Evolutionary conservation across 2,797 vertebrate genomes (phyloP).

Genomic region (Salmo trutta): DNA sequence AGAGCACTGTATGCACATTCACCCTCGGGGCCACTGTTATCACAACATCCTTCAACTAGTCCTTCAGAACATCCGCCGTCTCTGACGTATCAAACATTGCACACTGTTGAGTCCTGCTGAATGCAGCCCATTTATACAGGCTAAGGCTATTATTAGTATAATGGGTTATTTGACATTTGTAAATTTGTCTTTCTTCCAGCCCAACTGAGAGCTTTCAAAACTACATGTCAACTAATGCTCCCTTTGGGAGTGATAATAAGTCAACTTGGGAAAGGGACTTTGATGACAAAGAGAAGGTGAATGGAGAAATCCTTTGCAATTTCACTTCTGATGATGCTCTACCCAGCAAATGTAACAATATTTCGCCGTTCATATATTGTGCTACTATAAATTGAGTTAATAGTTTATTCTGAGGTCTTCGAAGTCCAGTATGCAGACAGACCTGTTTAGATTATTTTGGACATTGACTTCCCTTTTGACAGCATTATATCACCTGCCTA

Average conservation of each 20-base stretch:
- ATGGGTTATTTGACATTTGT: not conserved
- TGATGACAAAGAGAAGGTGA: constrained; percentile 66
- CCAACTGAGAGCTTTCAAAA: constrained; percentile 57
- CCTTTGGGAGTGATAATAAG: constrained; percentile 69
- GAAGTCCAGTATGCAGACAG: no score
- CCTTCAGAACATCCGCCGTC: no score
- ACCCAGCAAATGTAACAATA: not conserved
- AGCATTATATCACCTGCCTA: no score
- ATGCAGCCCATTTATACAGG: no score
- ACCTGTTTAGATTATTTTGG: no score
- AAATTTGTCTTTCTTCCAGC: constrained; percentile 30
- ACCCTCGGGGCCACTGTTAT: not conserved
- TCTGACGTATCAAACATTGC: no score
- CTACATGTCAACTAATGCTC: constrained; percentile 52
- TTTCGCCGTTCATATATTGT: not conserved
- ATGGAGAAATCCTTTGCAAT: constrained; percentile 40
- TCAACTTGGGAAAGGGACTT: constrained; percentile 62
- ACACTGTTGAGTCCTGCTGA: no score
- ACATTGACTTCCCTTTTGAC: no score
- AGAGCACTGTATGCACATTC: not conserved
- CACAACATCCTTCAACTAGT: no score
- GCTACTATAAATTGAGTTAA: no score
- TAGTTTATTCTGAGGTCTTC: no score
- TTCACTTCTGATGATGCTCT: not conserved
- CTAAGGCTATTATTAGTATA: no score